Conservation (phyloP, 2,888 invertebrate genomes). For the Harmothoe impar region DNA sequence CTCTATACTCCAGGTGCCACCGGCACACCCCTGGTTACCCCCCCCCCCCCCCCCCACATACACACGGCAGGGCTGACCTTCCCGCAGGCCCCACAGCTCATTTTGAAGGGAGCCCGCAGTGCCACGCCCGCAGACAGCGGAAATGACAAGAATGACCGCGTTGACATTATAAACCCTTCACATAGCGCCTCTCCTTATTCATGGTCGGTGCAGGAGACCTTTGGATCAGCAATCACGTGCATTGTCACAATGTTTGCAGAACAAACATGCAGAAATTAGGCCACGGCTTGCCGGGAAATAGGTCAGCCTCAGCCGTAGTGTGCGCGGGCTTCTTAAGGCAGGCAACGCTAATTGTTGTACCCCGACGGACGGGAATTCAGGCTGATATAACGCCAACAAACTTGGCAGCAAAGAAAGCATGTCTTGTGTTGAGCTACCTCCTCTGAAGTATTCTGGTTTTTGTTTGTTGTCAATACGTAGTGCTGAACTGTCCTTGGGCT, state of each 20-base stretch:
- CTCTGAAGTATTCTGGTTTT: not conserved
- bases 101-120: not conserved
- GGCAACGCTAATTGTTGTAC: too few species aligned
- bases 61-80: too few species aligned
- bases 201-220: conserved; percentile 34
- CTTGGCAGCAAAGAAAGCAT: not conserved
- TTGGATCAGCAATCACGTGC: conserved; percentile 53
- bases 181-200: not conserved
- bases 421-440: not conserved
- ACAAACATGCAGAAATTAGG: conserved; percentile 24
- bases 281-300: conserved; percentile 32
- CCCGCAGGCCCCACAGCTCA: too few species aligned
- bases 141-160: conserved; percentile 12
- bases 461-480: conserved; percentile 32
- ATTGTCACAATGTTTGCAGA: conserved; percentile 52
- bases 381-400: too few species aligned
- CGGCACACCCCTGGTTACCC: too few species aligned
- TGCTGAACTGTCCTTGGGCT: conserved; percentile 12
- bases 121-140: not conserved
- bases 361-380: too few species aligned
- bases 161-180: conserved; percentile 16
- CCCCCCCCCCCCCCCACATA: too few species aligned
- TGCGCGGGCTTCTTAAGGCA: too few species aligned
- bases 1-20: too few species aligned
- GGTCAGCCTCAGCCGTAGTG: not conserved